Percentiles rank a stretch among this genome's conserved stretches.
phyloP scores from a whole-genome alignment of 2,888 invertebrate genomes.

The Tachystola acroxantha region DNA sequence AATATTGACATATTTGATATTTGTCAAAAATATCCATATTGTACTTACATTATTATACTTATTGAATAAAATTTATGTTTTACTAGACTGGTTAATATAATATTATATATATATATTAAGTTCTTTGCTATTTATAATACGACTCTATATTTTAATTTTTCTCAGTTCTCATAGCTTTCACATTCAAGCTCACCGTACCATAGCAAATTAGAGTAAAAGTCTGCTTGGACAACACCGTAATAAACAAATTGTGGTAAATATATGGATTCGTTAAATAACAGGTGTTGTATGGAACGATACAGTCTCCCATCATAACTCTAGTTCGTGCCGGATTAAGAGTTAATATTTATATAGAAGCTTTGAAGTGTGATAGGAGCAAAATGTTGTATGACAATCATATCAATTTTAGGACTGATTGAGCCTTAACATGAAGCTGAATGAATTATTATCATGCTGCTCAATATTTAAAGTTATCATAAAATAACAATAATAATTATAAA shows the following conservation, averaged over 20 bases:
- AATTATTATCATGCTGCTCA: no score
- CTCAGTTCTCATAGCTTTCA: constrained; percentile 42
- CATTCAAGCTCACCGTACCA: constrained; percentile 25
- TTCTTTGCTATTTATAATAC: background rate
- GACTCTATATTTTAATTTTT: constrained; percentile 1
- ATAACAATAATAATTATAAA: no score
- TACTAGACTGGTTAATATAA: no score
- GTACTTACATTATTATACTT: no score
- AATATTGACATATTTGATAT: no score
- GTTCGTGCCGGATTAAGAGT: constrained; percentile 25
- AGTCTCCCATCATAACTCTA: constrained; percentile 52
- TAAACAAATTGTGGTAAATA: constrained; percentile 36
- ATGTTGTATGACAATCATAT: no score
- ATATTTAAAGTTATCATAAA: no score
- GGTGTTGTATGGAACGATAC: constrained; percentile 43
- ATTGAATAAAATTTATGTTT: no score
- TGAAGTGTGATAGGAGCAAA: background rate
- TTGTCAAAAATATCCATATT: no score
- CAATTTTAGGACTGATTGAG: no score
- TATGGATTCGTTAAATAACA: constrained; percentile 59
- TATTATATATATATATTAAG: no score
- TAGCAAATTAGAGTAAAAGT: constrained; percentile 22
- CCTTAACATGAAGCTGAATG: no score
- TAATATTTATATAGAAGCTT: constrained; percentile 18
- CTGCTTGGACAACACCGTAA: constrained; percentile 28